Evolutionary conservation across 1,140 invertebrate genomes (phyloP), one percentile per base, ranked within the genome.

Genomic region (Leucophenga varia): DNA sequence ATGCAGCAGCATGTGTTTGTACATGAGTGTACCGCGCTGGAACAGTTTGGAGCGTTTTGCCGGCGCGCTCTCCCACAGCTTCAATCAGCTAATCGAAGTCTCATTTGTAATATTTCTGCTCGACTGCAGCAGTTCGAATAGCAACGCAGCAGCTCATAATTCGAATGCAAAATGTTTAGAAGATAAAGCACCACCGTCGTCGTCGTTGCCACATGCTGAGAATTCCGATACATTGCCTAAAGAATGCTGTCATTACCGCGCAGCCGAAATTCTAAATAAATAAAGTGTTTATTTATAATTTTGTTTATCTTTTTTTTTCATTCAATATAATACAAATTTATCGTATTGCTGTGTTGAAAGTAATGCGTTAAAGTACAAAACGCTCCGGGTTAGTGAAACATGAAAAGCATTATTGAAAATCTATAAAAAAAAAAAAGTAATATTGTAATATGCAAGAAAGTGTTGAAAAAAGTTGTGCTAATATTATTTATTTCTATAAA

Each of bases 21-120:
- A 52, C 16, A 52, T 52, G 50, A 52, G 41, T 41, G 45, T 52
- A 21, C 50, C 50, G 34, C 40, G 31, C 36, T 52, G 50, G 50
- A 52, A 47, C 42, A 52, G 46, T 47, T 32, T 52, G 40, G 50
- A 52, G 34, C 50, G 45, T 39, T 43, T 52, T 14, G 46, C 44
- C 34, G 41, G 32, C 19, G 50, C 50, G 3, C 34, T 52, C 12
- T 44, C 17, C 6, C 21, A 43, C 7, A 37, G 44, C 9, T 44
- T 40, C 13, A 31, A 34, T 1, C 44, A 41, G 13, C 21, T 52
- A 16, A 44, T 52, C 35, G 50, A 52, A 36, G 37, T 47, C 5
- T 52, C 50, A n/a, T 13, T 52, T 8, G 36, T 52, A 17, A 14
- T 52, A 43, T 52, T 52, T 44, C 16, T 52, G 34, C 28, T 52